Percentiles rank a stretch among this genome's conserved stretches.
Conservation (phyloP, 2,113 vertebrate species). For the Candoia aspera region DNA sequence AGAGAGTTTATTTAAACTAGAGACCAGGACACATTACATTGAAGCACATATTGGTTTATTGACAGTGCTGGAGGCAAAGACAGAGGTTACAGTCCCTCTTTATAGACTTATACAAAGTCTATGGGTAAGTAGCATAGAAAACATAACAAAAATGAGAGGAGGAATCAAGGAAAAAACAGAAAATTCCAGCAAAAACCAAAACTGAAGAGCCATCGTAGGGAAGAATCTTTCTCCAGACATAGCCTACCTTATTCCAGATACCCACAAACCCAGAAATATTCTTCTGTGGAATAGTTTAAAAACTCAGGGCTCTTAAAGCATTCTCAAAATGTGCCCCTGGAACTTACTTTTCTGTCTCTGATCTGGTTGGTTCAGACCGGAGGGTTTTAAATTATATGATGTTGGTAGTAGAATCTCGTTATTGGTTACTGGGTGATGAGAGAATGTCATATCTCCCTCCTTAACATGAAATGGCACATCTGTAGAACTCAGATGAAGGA, state of each 20-base stretch:
- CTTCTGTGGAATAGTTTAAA: not conserved
- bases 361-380: not conserved
- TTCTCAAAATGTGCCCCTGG: not conserved
- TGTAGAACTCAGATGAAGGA: no score
- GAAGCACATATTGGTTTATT: not conserved
- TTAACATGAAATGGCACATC: no score
- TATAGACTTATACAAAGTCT: not conserved
- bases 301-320: not conserved
- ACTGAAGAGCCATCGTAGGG: not conserved
- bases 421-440: not conserved
- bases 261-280: not conserved
- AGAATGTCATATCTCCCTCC: not conserved
- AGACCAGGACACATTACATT: not conserved
- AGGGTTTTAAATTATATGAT: not conserved
- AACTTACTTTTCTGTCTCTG: not conserved
- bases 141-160: not conserved
- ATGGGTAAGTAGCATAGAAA: not conserved
- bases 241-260: not conserved
- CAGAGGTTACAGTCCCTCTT: not conserved
- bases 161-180: not conserved
- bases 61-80: not conserved
- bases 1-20: not conserved
- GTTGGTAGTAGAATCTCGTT: not conserved
- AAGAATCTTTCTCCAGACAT: not conserved
- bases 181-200: not conserved